phyloP scores from a whole-genome alignment of 2,797 vertebrate genomes.

The Chiloscyllium punctatum region DNA sequence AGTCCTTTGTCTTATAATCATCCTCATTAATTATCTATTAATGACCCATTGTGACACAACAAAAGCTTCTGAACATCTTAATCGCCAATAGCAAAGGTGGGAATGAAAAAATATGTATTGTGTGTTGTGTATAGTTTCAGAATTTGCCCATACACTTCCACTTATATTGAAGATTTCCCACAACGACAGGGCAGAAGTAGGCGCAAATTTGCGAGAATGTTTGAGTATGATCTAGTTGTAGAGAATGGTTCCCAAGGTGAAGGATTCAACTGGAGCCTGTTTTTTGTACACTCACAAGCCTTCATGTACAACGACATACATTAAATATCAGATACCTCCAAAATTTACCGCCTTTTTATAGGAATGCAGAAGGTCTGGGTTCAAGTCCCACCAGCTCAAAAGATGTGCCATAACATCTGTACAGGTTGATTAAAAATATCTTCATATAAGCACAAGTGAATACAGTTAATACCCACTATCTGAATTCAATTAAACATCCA shows the following conservation, averaged over 20 bases:
- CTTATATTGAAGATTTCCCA: background rate
- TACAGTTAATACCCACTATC: too few relatives aligned
- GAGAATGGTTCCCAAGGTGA: background rate
- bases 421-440: too few relatives aligned
- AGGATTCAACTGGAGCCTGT: background rate
- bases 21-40: conserved; percentile 27
- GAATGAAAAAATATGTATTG: background rate
- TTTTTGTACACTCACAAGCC: background rate
- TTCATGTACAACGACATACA: background rate
- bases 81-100: background rate
- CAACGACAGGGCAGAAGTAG: background rate
- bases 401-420: too few relatives aligned
- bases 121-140: background rate
- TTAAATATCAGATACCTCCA: background rate
- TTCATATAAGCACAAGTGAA: too few relatives aligned
- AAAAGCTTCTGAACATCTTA: background rate
- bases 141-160: background rate
- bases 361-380: too few relatives aligned
- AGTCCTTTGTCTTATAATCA: background rate
- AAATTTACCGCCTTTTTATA: too few relatives aligned
- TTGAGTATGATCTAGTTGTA: background rate
- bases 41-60: background rate
- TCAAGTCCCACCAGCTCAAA: too few relatives aligned
- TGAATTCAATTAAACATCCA: too few relatives aligned
- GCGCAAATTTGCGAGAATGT: background rate